Conservation (phyloP, 2,888 invertebrate species). For the Branchipolynoe longqiensis region DNA sequence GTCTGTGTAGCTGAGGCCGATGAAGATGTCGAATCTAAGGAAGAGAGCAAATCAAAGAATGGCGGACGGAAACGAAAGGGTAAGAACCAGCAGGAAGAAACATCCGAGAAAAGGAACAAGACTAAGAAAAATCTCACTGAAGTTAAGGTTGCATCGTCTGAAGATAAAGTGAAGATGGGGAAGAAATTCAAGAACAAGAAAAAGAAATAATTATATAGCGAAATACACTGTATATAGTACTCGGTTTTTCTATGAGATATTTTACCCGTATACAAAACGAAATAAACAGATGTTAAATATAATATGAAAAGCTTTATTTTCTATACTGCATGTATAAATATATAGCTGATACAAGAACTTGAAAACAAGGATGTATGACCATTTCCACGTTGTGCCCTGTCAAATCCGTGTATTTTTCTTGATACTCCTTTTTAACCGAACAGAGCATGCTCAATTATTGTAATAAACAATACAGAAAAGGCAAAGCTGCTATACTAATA, state of each 20-base stretch:
- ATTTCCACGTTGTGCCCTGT: too few relatives aligned
- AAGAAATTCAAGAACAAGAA: conserved; percentile 28
- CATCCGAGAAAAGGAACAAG: conserved; percentile 10
- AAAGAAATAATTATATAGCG: neutral
- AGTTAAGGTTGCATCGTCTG: neutral
- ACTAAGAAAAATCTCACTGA: neutral
- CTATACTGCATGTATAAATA: conserved; percentile 12
- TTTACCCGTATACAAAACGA: neutral
- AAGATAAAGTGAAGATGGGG: neutral
- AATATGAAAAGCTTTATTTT: conserved; percentile 41
- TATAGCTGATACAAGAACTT: conserved; percentile 2
- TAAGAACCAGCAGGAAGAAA: neutral
- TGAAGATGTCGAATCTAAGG: too few relatives aligned
- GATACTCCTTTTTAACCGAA: too few relatives aligned
- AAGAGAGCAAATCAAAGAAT: too few relatives aligned
- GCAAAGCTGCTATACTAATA: conserved; percentile 27
- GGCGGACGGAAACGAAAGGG: neutral
- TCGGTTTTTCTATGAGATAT: neutral
- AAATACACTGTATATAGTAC: neutral
- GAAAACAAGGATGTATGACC: neutral
- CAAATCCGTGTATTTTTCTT: too few relatives aligned
- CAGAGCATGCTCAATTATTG: too few relatives aligned
- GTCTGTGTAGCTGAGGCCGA: too few relatives aligned
- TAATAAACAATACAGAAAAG: conserved; percentile 4
- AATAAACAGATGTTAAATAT: conserved; percentile 27